Percentiles rank a stretch among this genome's conserved stretches.
phyloP scores from a whole-genome alignment of 92 coral and sea anemone genomes.

The Diadumene lineata region DNA sequence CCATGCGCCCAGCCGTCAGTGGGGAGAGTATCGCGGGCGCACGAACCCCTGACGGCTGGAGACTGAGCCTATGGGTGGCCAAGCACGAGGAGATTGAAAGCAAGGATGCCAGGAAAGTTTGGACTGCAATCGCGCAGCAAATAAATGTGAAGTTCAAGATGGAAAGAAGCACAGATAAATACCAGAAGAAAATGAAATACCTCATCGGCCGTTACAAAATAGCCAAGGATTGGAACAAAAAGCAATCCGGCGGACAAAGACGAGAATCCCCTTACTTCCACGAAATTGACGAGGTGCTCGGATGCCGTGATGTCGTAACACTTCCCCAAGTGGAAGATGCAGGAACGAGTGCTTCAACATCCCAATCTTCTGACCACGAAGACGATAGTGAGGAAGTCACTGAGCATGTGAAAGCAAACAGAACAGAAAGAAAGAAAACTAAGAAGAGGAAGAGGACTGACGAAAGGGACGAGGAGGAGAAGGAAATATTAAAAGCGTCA shows the following conservation, averaged over 20 bases:
- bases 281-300: conserved; percentile 50
- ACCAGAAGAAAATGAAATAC: conserved; percentile 56
- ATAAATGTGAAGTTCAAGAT: conserved; percentile 39
- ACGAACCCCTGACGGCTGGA: too few relatives aligned
- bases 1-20: too few relatives aligned
- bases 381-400: not conserved
- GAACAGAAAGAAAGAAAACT: conserved; percentile 16
- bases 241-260: conserved; percentile 48
- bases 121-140: conserved; percentile 44
- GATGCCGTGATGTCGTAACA: conserved; percentile 57
- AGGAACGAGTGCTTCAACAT: conserved; percentile 18
- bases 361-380: not conserved
- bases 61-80: too few relatives aligned
- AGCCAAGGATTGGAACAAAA: conserved; percentile 47
- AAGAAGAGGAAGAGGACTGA: conserved; percentile 8
- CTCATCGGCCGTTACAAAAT: conserved; percentile 48
- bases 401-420: too few relatives aligned
- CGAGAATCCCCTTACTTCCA: conserved; percentile 44
- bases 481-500: conserved; percentile 4
- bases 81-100: conserved; percentile 51
- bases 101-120: conserved; percentile 47
- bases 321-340: conserved; percentile 52
- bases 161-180: conserved; percentile 42
- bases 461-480: conserved; percentile 16
- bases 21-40: too few relatives aligned